phyloP scores from a whole-genome alignment of 2,113 vertebrate species.

The Rhinichthys klamathensis region DNA sequence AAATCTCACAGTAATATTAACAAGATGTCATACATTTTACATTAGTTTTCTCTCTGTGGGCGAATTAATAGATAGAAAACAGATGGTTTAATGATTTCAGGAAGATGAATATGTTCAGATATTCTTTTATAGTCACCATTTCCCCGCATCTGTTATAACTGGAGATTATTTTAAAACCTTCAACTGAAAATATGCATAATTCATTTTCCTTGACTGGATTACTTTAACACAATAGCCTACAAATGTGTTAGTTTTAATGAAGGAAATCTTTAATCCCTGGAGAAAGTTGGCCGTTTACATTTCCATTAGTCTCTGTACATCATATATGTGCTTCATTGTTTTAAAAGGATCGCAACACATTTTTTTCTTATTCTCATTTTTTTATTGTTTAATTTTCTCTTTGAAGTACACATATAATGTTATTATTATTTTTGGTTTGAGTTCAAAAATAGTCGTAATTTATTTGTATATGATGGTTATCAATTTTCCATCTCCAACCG shows the following conservation, averaged over 20 bases:
- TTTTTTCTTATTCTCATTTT: too few relatives aligned
- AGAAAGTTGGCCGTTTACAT: neutral
- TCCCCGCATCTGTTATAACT: neutral
- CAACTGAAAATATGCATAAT: neutral
- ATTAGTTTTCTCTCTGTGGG: neutral
- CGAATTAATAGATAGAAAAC: constrained; percentile 5
- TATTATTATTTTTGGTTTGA: neutral
- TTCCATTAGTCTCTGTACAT: neutral
- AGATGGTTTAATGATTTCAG: neutral
- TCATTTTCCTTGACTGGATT: neutral
- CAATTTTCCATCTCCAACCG: neutral
- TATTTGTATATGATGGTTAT: neutral
- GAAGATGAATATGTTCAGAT: neutral
- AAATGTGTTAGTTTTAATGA: neutral
- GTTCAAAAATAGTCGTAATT: neutral
- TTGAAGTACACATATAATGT: too few relatives aligned
- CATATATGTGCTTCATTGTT: neutral
- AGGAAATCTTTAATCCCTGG: neutral
- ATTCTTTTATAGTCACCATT: neutral
- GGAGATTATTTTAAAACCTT: neutral
- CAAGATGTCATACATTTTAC: neutral
- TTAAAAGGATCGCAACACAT: neutral
- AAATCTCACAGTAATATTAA: constrained; percentile 8
- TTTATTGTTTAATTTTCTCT: too few relatives aligned
- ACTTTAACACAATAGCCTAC: neutral